Base-by-base conservation (phyloP, 2,797 vertebrate species). In the Lacerta viridis region DNA sequence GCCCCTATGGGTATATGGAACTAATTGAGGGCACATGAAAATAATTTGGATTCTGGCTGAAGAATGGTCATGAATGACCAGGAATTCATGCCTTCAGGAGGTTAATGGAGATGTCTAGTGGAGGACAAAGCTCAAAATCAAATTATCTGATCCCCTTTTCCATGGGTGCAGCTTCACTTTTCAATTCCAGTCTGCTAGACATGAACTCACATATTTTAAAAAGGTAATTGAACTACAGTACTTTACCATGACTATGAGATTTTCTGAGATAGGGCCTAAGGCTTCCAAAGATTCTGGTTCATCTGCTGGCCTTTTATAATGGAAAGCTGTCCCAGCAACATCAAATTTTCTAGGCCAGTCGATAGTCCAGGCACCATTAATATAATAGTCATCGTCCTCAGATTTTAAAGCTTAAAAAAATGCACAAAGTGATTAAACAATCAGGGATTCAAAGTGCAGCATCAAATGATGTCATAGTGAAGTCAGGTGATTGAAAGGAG, bases 331-430 rank as follows among this genome's bases (percentile, higher is more conserved):
- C 78, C 98, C 98, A 72, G 98, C 98, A 43, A 99, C 98, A 96
- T 99, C 98, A 94, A 99, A 99, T 96, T 99, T 99, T 93, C 99
- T 97, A 89, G 99, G 99, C 99, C 99, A 99, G 96, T 99, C 99
- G 92, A 99, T 99, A 95, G 99, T 99, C 99, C 99, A 99, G 41
- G 99, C 99, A 88, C 99, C 99, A 87, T 99, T 99, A 96, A 99
- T 99, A 96, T 99, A 99, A 95, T 99, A 99, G 95, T 99, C 98
- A 92, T 99, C 98, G 7, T 95, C 97, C 95, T 99, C 98, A 27
- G 99, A 99, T 96, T 99, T 99, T 95, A 99, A 95, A 94, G 99
- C 99, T 99, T 95, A 90, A 96, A 96, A 96, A 95, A 91, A 95
- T 94, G 91, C 92, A 95, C 88, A 95, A 93, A 92, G 88, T 83